A percentile compares a stretch with the other conserved stretches of the same genome.
Conservation (phyloP, 2,797 vertebrate species). For the Simalia tracyae region DNA sequence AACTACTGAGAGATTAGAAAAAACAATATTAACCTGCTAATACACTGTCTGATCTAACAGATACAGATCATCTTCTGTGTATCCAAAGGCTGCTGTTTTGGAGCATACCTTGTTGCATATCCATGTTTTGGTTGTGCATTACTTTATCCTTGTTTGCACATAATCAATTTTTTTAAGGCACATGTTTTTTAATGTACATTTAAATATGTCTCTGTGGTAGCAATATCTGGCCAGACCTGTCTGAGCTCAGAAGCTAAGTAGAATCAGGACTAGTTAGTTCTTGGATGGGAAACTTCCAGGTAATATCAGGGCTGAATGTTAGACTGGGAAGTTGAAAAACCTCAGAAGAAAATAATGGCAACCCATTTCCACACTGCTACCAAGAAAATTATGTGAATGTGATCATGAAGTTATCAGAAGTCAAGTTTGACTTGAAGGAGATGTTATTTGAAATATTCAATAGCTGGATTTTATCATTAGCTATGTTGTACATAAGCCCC, state of each 20-base stretch:
- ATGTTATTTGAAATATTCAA: slow-evolving; percentile 9
- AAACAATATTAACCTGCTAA: not conserved
- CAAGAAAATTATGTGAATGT: not conserved
- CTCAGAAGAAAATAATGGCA: not conserved
- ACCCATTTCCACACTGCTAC: not conserved
- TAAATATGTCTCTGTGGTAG: not conserved
- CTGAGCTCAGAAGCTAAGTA: not conserved
- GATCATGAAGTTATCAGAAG: not conserved
- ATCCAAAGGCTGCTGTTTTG: not conserved
- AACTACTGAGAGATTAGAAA: not conserved
- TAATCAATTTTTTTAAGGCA: not conserved
- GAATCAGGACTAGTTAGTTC: not conserved
- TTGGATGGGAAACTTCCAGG: not conserved
- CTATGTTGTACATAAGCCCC: slow-evolving; percentile 7
- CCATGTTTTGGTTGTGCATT: not conserved
- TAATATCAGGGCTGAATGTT: not conserved
- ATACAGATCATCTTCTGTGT: not conserved
- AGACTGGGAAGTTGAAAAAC: not conserved
- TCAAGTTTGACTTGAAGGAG: not conserved
- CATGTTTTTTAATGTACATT: not conserved
- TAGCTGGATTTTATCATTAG: slow-evolving; percentile 25
- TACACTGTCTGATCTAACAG: not conserved
- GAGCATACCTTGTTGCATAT: not conserved
- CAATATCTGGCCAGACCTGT: not conserved
- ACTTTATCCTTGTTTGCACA: not conserved